Base-by-base conservation (phyloP, 2,888 invertebrate species). In the Drosophila siamana region DNA sequence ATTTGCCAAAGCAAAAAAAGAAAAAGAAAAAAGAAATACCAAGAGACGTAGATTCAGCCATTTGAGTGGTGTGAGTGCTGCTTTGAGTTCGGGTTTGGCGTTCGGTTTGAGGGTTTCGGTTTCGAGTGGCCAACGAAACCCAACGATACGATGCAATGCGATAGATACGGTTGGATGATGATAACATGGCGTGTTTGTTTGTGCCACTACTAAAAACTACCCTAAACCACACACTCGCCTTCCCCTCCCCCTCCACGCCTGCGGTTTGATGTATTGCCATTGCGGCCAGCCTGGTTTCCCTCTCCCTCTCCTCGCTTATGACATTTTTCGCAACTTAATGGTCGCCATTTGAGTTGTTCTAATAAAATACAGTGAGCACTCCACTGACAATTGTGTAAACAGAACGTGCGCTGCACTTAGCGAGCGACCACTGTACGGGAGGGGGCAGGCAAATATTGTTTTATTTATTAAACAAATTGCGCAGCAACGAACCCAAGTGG, bases 391-490 rank as follows among this genome's bases (percentile, higher is more conserved):
- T 16, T 38, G 19, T 11, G 11, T 5, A 19, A 33, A 19, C 3
- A n/a, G 19, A 7, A 15, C 1, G 36, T 19, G 15, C 16, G 11
- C 38, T 16, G 3, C 24, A 30, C n/a, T 33, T 69, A 50, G 7
- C 38, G 50, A 51, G 65, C 30, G 9, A 15, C 2, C 13, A 75
- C 76, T 71, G 66, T 76, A 43, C 2, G 19, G 19, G 19, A 19
- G 19, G 19, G 19, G 1, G 19, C 19, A 2, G 6, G 11, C 55
- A 55, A 57, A 59, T 41, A 62, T 66, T 69, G 62, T 69, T 65
- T 69, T 69, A 57, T 76, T 80, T 78, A 72, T 74, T 68, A 70
- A 69, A 69, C 66, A 66, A 80, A 79, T 73, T 73, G 80, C 69
- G 48, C 68, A 75, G 77, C 84, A 69, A 82, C 64, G 73, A 6